phyloP scores from a whole-genome alignment of 2,797 vertebrate species.

The Pagetopsis macropterus region DNA sequence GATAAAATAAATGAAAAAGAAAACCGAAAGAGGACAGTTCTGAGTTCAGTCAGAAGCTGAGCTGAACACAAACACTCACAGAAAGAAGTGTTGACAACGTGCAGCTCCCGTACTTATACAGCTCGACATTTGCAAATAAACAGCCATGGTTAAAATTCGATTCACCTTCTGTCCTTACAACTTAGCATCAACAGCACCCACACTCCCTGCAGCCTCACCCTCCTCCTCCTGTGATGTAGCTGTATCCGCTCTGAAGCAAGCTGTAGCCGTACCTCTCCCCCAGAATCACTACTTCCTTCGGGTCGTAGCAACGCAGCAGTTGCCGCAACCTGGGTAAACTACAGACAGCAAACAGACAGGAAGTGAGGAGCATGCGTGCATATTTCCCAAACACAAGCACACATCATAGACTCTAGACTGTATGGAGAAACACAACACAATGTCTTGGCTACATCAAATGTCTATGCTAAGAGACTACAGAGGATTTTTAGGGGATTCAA shows the following conservation, averaged over 20 bases:
- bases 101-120: background rate
- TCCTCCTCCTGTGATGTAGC: conserved; percentile 93
- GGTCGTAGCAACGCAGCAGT: conserved; percentile 89
- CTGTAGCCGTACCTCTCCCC: conserved; percentile 92
- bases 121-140: background rate
- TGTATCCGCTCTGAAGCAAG: conserved; percentile 90
- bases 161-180: background rate
- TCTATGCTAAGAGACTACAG: background rate
- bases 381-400: background rate
- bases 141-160: background rate
- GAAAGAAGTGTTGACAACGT: background rate
- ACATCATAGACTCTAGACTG: background rate
- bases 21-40: background rate
- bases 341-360: conserved; percentile 14
- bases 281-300: conserved; percentile 86
- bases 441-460: background rate
- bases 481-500: background rate
- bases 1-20: background rate
- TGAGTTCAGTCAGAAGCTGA: background rate
- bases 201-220: conserved; percentile 81
- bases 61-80: background rate
- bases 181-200: background rate
- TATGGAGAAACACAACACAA: conserved; percentile 1
- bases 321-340: conserved; percentile 88
- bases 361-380: background rate